Base-by-base conservation (phyloP, 2,797 vertebrate species). In the Lacerta agilis region DNA sequence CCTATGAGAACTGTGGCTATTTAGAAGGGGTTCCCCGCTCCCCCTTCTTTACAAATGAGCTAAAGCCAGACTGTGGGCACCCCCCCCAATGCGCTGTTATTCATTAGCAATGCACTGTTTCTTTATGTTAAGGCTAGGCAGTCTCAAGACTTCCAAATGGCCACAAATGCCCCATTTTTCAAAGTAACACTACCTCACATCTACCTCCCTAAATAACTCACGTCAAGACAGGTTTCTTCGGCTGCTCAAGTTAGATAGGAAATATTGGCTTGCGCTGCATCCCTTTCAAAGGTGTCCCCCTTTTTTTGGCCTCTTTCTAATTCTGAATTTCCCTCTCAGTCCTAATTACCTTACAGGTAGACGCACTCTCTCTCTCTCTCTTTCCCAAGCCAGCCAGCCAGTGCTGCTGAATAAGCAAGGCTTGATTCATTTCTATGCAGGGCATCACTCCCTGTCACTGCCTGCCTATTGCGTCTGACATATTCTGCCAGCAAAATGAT, bases 401-500 rank as follows among this genome's bases (percentile, higher is more conserved):
- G 33, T 11, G 75, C 38, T 66, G 49, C 69, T 79, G 85, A 38
- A 33, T 45, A 73, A 85, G 13, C 20, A 90, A 49, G 29, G 23
- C 27, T 5, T 38, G 67, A 45, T 90, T 36, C 76, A 69, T 87
- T 87, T 84, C 36, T 79, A 55, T 79, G 85, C 81, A 45, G 83
- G 9, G 8, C 41, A 7, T 73, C 67, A 25, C 55, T 73, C 80
- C 38, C 75, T 72, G 45, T 27, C 73, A 73, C 41, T 73, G 81
- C 58, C 76, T 84, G 85, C 41, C 75, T 67, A 38, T 73, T 73
- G 66, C 66, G 55, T 66, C 25, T 33, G 49, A 83, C 73, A 61
- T 71, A 86, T 82, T 86, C 85, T 89, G 85, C 80, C 64, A 80
- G 33, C 2, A 41, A 83, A 79, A 67, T 61, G 41, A 75, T 38